A percentile compares a stretch with the other conserved stretches of the same genome.
phyloP scores from a whole-genome alignment of 2,113 vertebrate species.

The Jacana jacana region DNA sequence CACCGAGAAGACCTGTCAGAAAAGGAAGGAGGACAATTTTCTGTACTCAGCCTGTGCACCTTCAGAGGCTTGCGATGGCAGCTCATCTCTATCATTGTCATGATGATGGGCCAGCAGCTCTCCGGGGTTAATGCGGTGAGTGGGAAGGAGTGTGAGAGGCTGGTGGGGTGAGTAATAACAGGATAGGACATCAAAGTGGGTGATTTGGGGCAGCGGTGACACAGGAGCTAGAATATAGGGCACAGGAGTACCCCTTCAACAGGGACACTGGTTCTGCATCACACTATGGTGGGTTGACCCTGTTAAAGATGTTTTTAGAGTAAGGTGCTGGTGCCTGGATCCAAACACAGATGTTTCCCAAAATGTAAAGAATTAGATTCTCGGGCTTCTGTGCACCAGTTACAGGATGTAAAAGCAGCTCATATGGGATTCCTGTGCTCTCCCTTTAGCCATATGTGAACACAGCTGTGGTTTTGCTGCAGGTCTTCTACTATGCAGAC shows the following conservation, averaged over 20 bases:
- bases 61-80: slow-evolving; percentile 87
- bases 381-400: background rate
- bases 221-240: background rate
- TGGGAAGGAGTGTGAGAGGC: background rate
- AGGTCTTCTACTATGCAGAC: slow-evolving; percentile 96
- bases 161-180: rapidly evolving
- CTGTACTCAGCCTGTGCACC: slow-evolving; percentile 79
- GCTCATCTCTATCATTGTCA: slow-evolving; percentile 81
- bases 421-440: background rate
- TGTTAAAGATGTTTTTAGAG: background rate
- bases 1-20: slow-evolving; percentile 81
- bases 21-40: slow-evolving; percentile 78
- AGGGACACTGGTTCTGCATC: background rate
- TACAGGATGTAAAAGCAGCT: background rate
- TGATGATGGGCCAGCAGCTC: slow-evolving; percentile 93
- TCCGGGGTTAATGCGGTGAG: slow-evolving; percentile 88
- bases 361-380: background rate
- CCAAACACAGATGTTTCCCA: background rate
- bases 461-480: background rate
- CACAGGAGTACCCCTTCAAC: background rate
- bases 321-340: background rate
- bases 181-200: background rate
- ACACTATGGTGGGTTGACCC: rapidly evolving
- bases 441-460: rapidly evolving
- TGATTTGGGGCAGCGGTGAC: background rate